Evolutionary conservation across 2,797 vertebrate genomes (phyloP), one percentile per base, ranked within the genome.

Genomic region (Pipistrellus nathusii): DNA sequence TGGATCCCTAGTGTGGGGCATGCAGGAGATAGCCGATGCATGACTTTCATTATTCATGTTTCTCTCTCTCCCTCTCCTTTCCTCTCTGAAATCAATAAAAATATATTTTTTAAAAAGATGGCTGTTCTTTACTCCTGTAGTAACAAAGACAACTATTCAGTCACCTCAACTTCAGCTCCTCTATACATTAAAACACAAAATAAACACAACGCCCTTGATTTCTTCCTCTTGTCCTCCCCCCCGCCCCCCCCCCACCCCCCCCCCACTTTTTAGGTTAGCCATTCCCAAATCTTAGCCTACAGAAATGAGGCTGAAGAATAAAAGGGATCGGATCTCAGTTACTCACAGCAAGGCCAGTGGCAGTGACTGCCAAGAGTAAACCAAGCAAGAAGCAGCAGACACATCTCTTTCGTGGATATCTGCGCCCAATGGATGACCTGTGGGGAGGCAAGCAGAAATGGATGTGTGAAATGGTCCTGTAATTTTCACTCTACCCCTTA

Each of bases 341-440:
- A 98, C 99, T 99, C 96, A 99, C 99, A 97, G 99, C 99, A 97
- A 99, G 98, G 64, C 99, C 99, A 21, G 99, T 99, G 57, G 99
- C 98, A 78, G 99, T 98, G 95, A 99, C 96, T 96, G 98, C 98
- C 97, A 99, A 99, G 11, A 99, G 97, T 96, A 99, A 98, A 95
- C 99, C 99, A 96, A 99, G 98, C 97, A 99, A 98, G 98, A 99
- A 99, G 97, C 99, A 99, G 98, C 99, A 99, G 97, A 99, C 90
- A 96, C 99, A 99, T 97, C 99, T 98, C 97, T 99, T 99, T 96
- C 99, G 98, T 27, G 99, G 99, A 96, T 99, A 99, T 96, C 99
- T 97, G 97, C 99, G 98, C 89, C 99, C 99, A 98, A 99, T 99
- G 75, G 99, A 99, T 90, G 99, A 99, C 87, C 99, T 99, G 98